phyloP scores from a whole-genome alignment of 2,888 invertebrate species.

The Philereme vetulata region DNA sequence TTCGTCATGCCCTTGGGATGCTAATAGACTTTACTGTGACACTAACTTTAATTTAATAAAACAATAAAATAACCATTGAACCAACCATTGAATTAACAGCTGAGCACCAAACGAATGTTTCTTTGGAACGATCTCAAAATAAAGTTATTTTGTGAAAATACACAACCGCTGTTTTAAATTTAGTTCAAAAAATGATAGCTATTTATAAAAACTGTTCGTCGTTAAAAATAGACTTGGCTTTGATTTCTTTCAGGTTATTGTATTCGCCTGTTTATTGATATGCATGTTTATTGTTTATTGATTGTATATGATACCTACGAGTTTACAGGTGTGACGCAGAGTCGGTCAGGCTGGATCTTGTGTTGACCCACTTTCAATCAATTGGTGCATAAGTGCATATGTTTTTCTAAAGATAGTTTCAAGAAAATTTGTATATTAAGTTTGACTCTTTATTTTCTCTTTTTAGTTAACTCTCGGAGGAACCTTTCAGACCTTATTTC shows the following conservation, averaged over 20 bases:
- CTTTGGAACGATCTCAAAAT: not conserved
- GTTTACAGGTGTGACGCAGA: not conserved
- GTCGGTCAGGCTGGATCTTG: not conserved
- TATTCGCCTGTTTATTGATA: not conserved
- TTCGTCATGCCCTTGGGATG: not conserved
- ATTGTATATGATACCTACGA: not conserved
- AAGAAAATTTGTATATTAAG: not conserved
- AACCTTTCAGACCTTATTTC: not conserved
- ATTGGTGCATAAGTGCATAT: not conserved
- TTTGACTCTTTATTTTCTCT: not conserved
- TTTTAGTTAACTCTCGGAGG: not conserved
- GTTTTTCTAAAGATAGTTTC: not conserved
- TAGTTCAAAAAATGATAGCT: not conserved
- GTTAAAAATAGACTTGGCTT: not conserved
- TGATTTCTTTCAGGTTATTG: not conserved
- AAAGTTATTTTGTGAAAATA: not conserved
- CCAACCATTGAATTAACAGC: not conserved
- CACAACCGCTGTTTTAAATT: not conserved
- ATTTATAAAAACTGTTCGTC: constrained; percentile 2
- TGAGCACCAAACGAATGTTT: constrained; percentile 2
- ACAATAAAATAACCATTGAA: not conserved
- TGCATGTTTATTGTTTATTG: too few relatives aligned
- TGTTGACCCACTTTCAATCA: not conserved
- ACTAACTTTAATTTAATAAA: not conserved
- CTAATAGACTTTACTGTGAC: not conserved